Base-by-base conservation (phyloP, 2,113 vertebrate genomes). In the Cyanocitta stelleri region DNA sequence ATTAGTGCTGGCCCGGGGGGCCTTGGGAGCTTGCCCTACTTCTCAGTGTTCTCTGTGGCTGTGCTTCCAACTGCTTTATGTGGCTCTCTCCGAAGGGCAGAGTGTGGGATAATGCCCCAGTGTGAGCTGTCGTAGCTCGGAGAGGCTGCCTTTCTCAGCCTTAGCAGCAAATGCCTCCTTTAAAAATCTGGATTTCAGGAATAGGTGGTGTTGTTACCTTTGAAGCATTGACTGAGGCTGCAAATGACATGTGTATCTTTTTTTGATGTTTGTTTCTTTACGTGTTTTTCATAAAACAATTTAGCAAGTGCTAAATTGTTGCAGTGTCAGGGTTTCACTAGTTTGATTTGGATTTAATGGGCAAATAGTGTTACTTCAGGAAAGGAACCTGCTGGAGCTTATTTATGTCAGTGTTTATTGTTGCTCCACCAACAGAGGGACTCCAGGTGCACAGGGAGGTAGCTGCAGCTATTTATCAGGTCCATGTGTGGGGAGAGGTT, bases 21-120 rank as follows among this genome's bases (percentile, higher is more conserved):
- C 23, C 55, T 20, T 72, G 81, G 96, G 93, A 85, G 56, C 82
- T 85, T 76, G 94, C 63, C 95, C 92, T 87, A 11, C 63, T 94
- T 94, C 74, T 85, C 67, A 19, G 54, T 52, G 59, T 37, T 87
- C 33, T 8, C 78, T 44, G 0, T 22, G 64, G 49, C 85, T 91
- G 74, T 0, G 0, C 18, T 85, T 82, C 52, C 49, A 18, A 6
- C 30, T 68, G 78, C 78, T 87, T 63, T 78, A 4, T 95, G 81
- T 41, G 90, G 56, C 52, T 68, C 33, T 55, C 18, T 68, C 49
- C 2, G 2, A 64, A 48, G 78, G 85, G 92, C 64, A 24, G 51
- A 63, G 52, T 30, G 18, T 30, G 3, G 6, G 67, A 69, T 85
- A 87, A 80, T 80, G 78, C 37, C 73, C 63, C 82, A 73, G 67